phyloP scores from a whole-genome alignment of 2,888 invertebrate species.

The Caenorhabditis sulstoni region DNA sequence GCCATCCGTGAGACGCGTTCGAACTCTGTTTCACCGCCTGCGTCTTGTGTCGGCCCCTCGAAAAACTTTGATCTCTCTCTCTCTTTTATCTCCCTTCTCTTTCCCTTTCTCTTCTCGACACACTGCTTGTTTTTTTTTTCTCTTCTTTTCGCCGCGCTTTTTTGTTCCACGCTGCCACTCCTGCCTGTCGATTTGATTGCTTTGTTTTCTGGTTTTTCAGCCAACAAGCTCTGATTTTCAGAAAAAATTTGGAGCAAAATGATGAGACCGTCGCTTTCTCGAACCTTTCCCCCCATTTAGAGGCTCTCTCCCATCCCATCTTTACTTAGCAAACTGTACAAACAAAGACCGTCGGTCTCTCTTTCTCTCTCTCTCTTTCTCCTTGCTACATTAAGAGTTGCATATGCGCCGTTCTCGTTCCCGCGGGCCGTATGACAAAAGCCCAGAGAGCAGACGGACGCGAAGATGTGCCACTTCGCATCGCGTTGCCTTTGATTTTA shows the following conservation, averaged over 20 bases:
- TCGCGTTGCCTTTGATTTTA: slow-evolving; percentile 27
- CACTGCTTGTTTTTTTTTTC: background rate
- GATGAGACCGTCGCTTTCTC: too few species aligned
- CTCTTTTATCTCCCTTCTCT: background rate
- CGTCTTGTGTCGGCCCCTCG: slow-evolving; percentile 8
- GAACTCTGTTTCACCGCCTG: slow-evolving; percentile 19
- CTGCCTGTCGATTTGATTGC: background rate
- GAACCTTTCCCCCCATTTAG: too few species aligned
- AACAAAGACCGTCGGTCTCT: background rate
- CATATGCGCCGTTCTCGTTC: background rate
- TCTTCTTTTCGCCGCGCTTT: background rate
- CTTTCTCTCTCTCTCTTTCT: background rate
- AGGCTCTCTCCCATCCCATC: background rate
- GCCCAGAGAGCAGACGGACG: slow-evolving; percentile 32
- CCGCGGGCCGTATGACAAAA: slow-evolving; percentile 27
- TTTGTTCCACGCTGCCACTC: too few species aligned
- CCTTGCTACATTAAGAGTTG: background rate
- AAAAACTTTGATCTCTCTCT: slow-evolving; percentile 1
- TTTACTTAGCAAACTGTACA: slow-evolving; percentile 7
- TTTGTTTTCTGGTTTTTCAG: too few species aligned
- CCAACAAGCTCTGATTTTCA: background rate
- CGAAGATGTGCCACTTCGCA: slow-evolving; percentile 31
- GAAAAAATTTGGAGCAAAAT: background rate
- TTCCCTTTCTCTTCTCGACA: background rate
- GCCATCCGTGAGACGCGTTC: background rate